A percentile compares a stretch with the other conserved stretches of the same genome.
phyloP scores from a whole-genome alignment of 2,888 invertebrate genomes.

The Philonicus albiceps region DNA sequence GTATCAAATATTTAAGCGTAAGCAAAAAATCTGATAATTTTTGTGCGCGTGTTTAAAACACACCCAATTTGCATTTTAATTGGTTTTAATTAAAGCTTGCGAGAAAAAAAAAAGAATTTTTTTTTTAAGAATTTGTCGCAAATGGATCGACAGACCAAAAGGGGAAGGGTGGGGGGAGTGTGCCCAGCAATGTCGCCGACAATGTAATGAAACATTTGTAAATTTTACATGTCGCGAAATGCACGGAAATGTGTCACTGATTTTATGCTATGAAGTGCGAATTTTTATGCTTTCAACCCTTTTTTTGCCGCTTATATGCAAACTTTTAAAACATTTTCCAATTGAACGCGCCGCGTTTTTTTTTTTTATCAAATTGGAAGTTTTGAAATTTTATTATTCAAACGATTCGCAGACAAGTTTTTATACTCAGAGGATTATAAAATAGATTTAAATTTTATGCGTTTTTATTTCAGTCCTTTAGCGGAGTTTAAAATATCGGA shows the following conservation, averaged over 20 bases:
- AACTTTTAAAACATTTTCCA: neutral
- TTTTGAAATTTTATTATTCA: neutral
- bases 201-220: conserved; percentile 32
- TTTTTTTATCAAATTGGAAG: neutral
- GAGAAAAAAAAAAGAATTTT: too few species aligned
- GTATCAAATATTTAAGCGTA: conserved; percentile 22
- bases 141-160: neutral
- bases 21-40: conserved; percentile 33
- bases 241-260: conserved; percentile 1
- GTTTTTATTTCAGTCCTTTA: neutral
- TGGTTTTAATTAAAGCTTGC: neutral
- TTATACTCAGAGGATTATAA: neutral
- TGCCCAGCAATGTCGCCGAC: neutral
- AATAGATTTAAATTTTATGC: neutral
- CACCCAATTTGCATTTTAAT: conserved; percentile 23
- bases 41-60: conserved; percentile 12
- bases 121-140: conserved; percentile 1
- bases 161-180: too few species aligned
- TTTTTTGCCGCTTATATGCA: neutral
- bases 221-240: conserved; percentile 13
- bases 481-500: neutral
- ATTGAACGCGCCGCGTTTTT: neutral
- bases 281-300: neutral
- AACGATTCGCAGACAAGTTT: neutral
- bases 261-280: neutral